Percentiles rank a stretch among this genome's conserved stretches.
Evolutionary conservation across 2,113 vertebrate genomes (phyloP).

Genomic region (Propithecus coquereli): DNA sequence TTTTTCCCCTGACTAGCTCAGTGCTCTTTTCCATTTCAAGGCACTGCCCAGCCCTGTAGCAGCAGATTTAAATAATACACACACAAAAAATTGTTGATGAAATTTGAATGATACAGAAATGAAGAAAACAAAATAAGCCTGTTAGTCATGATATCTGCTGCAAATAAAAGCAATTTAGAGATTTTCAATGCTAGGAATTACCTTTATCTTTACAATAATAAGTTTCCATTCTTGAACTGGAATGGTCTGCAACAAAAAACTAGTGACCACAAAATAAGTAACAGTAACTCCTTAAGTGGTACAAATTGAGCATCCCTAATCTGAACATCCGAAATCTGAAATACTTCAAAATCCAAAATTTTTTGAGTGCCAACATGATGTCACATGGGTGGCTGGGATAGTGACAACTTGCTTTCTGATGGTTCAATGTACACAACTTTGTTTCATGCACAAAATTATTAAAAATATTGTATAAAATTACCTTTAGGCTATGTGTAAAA

Average conservation of each 20-base stretch:
- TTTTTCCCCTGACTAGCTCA: not conserved
- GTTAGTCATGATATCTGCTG: constrained; percentile 60
- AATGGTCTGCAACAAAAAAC: constrained; percentile 31
- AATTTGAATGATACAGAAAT: constrained; percentile 54
- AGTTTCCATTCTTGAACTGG: constrained; percentile 54
- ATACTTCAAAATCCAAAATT: not conserved
- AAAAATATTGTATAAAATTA: not conserved
- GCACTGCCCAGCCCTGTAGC: not conserved
- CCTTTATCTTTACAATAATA: constrained; percentile 23
- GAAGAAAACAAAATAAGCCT: constrained; percentile 55
- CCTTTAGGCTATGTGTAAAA: not conserved
- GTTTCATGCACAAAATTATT: not conserved
- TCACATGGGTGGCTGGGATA: not conserved
- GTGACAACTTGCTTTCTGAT: not conserved
- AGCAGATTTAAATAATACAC: not conserved
- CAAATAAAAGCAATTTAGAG: constrained; percentile 53
- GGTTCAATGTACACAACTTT: not conserved
- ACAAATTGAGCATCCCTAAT: not conserved
- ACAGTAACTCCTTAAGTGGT: constrained; percentile 61
- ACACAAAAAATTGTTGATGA: not conserved
- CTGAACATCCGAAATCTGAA: not conserved
- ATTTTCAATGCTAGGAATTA: constrained; percentile 68
- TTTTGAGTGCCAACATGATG: not conserved
- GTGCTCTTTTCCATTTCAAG: not conserved
- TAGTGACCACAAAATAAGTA: constrained; percentile 61